Conservation (phyloP, 2,113 vertebrate genomes). For the Girardinichthys multiradiatus region DNA sequence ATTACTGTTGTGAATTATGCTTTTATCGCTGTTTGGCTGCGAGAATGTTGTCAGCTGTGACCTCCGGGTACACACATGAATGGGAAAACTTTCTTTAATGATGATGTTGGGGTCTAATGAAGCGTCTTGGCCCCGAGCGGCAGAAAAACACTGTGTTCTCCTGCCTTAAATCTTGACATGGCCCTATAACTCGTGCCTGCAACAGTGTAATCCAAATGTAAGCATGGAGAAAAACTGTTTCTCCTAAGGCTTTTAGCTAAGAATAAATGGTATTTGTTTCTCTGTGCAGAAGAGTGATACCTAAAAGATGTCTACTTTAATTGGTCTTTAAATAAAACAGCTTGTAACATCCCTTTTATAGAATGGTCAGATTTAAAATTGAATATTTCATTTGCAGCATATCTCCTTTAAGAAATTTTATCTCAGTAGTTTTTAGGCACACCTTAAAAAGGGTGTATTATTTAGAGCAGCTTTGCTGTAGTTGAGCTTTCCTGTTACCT, state of each 20-base stretch:
- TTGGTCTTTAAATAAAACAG: neutral
- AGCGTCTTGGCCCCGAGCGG: neutral
- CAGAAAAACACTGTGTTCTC: neutral
- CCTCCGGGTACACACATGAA: neutral
- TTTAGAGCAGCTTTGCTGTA: too few relatives aligned
- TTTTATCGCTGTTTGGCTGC: neutral
- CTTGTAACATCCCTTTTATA: neutral
- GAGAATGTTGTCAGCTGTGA: neutral
- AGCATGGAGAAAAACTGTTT: neutral
- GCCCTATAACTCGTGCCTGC: neutral
- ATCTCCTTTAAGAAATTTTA: neutral
- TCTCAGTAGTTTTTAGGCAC: neutral
- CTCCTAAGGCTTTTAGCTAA: neutral
- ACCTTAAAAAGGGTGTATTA: neutral
- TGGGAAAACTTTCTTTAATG: neutral
- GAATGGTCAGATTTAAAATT: neutral
- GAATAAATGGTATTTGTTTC: neutral
- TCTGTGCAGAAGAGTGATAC: neutral
- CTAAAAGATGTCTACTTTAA: neutral
- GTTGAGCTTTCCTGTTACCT: too few relatives aligned
- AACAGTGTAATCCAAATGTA: neutral
- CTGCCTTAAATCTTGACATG: neutral
- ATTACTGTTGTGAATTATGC: neutral
- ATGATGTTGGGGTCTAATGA: neutral
- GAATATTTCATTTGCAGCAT: neutral